Evolutionary conservation across 2,888 invertebrate species (phyloP).

Genomic region (Uloborus plumipes): DNA sequence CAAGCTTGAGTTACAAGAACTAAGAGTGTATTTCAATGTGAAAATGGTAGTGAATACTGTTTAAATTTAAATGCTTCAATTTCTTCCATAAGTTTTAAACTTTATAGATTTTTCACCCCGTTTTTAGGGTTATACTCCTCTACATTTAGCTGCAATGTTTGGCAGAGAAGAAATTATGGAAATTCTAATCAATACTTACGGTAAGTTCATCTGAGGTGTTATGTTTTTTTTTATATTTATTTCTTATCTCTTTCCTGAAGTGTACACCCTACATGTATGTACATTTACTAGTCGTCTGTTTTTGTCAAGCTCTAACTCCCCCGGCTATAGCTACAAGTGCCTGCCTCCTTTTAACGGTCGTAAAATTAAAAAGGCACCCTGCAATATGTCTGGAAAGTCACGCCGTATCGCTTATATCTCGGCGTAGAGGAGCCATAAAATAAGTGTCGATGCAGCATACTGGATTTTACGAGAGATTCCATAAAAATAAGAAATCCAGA

Average conservation of each 20-base stretch:
- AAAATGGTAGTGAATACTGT: too few relatives aligned
- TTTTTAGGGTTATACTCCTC: constrained; percentile 89
- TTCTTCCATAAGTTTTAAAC: constrained; percentile 55
- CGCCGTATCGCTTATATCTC: constrained; percentile 11
- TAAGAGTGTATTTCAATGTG: too few relatives aligned
- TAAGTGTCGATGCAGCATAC: constrained; percentile 34
- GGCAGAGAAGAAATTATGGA: constrained; percentile 89
- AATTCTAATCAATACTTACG: constrained; percentile 89
- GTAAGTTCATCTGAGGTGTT: constrained; percentile 76
- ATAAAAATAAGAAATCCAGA: not conserved
- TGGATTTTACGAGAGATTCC: constrained; percentile 18
- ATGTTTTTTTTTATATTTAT: too few relatives aligned
- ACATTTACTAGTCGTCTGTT: too few relatives aligned
- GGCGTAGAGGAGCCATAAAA: constrained; percentile 15
- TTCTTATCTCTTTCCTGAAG: too few relatives aligned
- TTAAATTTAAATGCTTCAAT: not conserved
- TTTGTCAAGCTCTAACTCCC: too few relatives aligned
- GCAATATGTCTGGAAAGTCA: constrained; percentile 8
- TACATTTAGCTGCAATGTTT: constrained; percentile 93
- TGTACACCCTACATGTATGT: too few relatives aligned
- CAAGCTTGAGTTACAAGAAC: too few relatives aligned
- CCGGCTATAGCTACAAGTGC: too few relatives aligned
- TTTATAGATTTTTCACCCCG: constrained; percentile 69
- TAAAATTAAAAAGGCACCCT: constrained; percentile 17
- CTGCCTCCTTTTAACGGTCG: not conserved